Percentiles rank a stretch among this genome's conserved stretches.
Conservation (phyloP, 2,888 invertebrate species). For the Tetranychus truncatus region DNA sequence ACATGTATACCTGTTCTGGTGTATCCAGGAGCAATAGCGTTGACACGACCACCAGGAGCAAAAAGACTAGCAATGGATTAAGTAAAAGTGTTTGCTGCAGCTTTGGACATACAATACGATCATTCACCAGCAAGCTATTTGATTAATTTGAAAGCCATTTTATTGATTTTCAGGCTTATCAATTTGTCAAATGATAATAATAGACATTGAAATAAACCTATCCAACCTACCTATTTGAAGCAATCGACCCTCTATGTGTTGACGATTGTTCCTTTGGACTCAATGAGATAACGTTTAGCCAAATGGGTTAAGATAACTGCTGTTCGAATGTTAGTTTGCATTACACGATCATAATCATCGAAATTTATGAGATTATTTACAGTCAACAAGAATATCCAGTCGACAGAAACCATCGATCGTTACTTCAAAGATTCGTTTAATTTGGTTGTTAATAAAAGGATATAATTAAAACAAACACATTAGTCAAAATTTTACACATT, state of each 20-base stretch:
- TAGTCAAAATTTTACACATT: too few species aligned
- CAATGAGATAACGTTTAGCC: slow-evolving; percentile 1
- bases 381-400: slow-evolving; percentile 16
- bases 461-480: too few species aligned
- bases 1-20: not conserved
- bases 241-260: slow-evolving; percentile 4
- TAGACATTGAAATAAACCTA: not conserved
- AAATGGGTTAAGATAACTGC: slow-evolving; percentile 13
- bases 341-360: slow-evolving; percentile 10
- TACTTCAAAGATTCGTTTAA: not conserved
- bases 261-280: slow-evolving; percentile 14
- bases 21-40: slow-evolving; percentile 8
- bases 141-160: not conserved
- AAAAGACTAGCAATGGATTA: not conserved
- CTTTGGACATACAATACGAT: slow-evolving; percentile 12
- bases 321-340: slow-evolving; percentile 13
- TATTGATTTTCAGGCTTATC: not conserved
- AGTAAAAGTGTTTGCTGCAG: slow-evolving; percentile 3
- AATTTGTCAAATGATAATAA: not conserved
- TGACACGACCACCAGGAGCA: slow-evolving; percentile 8
- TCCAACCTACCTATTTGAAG: not conserved
- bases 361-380: not conserved
- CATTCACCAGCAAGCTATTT: not conserved
- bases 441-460: too few species aligned
- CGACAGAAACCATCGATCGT: slow-evolving; percentile 8